These are phyloP conservation scores for Vanessa atalanta DNA, from an alignment of 1,140 invertebrate genomes.

Conservation along the genomic window DNA sequence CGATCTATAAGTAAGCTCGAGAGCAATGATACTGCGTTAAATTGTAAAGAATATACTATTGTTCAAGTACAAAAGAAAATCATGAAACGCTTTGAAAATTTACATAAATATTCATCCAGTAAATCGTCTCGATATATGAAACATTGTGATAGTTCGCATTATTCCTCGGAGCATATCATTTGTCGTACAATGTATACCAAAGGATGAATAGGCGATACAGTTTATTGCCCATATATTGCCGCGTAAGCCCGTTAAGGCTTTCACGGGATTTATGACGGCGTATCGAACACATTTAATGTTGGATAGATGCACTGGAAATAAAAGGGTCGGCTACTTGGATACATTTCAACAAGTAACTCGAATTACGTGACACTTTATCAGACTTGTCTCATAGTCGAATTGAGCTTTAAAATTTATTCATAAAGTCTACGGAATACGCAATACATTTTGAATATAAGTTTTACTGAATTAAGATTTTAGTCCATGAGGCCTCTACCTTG, in stretches of 20 bases:
- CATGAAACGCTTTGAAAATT: neutral
- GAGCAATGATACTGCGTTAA: too few relatives aligned
- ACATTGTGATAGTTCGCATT: conserved; percentile 1
- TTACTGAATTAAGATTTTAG: too few relatives aligned
- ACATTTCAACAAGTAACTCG: neutral
- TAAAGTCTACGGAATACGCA: too few relatives aligned
- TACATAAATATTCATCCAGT: conserved; percentile 1
- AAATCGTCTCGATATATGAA: neutral
- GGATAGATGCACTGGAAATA: conserved; percentile 21
- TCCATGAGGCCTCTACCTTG: too few relatives aligned
- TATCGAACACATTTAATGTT: conserved; percentile 19
- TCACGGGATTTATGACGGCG: conserved; percentile 39
- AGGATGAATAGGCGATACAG: conserved; percentile 28
- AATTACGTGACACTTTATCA: neutral
- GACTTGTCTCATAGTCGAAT: too few relatives aligned
- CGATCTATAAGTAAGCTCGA: too few relatives aligned
- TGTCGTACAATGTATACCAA: conserved; percentile 23
- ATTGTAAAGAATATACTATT: neutral
- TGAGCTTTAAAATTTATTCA: too few relatives aligned
- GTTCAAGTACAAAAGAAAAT: neutral
- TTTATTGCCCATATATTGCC: conserved; percentile 39
- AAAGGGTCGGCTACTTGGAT: conserved; percentile 5
- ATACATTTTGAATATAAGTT: too few relatives aligned
- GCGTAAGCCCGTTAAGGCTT: conserved; percentile 34
- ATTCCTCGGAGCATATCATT: conserved; percentile 11